Evolutionary conservation across 1,140 invertebrate species (phyloP), one percentile per base, ranked within the genome.

Genomic region (Drosophila bocki): DNA sequence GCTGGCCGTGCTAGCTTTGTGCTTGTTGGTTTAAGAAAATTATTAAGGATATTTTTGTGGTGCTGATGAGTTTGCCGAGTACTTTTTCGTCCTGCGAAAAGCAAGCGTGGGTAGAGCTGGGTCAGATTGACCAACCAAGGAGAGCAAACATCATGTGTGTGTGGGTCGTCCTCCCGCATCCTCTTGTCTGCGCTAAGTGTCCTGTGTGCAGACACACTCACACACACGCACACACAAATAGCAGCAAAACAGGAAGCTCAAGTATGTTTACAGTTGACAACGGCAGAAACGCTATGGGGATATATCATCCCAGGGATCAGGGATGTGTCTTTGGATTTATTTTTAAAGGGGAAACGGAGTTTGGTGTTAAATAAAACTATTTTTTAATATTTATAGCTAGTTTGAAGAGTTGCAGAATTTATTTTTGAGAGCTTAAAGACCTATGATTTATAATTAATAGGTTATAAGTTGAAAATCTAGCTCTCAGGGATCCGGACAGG

Each of bases 41-140:
- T 91, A 91, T 91, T 91, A 91, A 91, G 86, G 86, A 91, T 91
- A 91, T 91, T 91, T 91, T 91, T 91, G 86, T 91, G 86, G 86
- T 91, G 86, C 86, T 91, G 86, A 91, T 91, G 86, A 91, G 86
- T 91, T 91, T 91, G 86, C 87, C 88, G 82, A 91, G 86, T 86
- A 91, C 82, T 90, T 82, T 90, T 85, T 80, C 53, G 65, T 72
- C 57, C 70, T 17, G 33, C 15, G 12, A n/a, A 51, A 1, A 17
- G 39, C 19, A 13, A 13, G 15, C 13, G 32, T 12, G 45, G 6
- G 3, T 19, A 3, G 17, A 13, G 41, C 17, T n/a, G 69, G 61
- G 56, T 63, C 57, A 74, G 67, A 78, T 83, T 84, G 78, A 81
- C 82, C 85, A 90, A 90, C 71, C 83, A 64, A 56, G 74, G 48